These are phyloP conservation scores for Selenia dentaria DNA, from an alignment of 2,888 invertebrate species.

Conservation along the genomic window DNA sequence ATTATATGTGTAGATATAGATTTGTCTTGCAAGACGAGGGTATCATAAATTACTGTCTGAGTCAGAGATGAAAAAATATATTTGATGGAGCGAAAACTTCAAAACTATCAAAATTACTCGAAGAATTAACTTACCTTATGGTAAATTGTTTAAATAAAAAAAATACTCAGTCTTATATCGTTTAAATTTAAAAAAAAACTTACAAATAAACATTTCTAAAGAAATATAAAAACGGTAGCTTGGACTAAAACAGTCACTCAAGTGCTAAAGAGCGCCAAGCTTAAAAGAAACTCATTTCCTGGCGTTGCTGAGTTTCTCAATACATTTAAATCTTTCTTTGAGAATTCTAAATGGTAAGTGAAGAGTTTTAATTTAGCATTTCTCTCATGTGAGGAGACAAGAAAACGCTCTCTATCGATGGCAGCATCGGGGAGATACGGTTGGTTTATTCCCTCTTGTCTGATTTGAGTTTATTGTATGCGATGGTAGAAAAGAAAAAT, in stretches of 20 bases:
- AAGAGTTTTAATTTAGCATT: conserved; percentile 74
- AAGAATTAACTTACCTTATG: too few species aligned
- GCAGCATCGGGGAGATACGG: conserved; percentile 9
- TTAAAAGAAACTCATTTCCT: conserved; percentile 82
- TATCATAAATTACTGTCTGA: too few species aligned
- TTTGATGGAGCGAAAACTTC: too few species aligned
- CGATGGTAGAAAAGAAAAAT: too few species aligned
- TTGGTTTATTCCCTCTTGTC: conserved; percentile 4
- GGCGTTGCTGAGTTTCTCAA: conserved; percentile 63
- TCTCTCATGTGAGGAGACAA: conserved; percentile 64
- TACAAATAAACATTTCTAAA: too few species aligned
- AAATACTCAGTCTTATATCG: too few species aligned
- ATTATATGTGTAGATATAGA: too few species aligned
- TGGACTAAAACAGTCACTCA: conserved; percentile 69
- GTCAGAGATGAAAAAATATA: too few species aligned
- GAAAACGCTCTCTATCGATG: conserved; percentile 53
- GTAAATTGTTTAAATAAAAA: too few species aligned
- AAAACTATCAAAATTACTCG: too few species aligned
- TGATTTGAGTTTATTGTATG: conserved; percentile 10
- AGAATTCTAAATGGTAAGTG: conserved; percentile 60
- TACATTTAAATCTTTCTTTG: conserved; percentile 80
- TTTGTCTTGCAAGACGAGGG: too few species aligned
- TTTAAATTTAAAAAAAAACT: too few species aligned
- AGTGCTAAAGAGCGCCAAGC: conserved; percentile 70
- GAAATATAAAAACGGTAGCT: conserved; percentile 53